phyloP scores from a whole-genome alignment of 2,797 vertebrate genomes.

The Rhynchonycteris naso region DNA sequence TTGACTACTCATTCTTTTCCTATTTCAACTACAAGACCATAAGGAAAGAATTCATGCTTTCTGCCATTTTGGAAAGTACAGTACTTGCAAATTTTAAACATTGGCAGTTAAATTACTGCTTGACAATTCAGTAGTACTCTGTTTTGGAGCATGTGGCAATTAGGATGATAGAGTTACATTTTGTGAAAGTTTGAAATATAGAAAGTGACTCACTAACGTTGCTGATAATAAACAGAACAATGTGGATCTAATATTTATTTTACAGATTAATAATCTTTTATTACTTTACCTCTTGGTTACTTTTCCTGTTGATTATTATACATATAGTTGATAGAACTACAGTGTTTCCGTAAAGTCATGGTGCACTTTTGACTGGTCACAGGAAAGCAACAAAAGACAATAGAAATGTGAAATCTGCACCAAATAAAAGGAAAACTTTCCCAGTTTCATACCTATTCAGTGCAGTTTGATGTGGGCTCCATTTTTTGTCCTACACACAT shows the following conservation, averaged over 20 bases:
- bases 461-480: no score
- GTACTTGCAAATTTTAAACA: not conserved
- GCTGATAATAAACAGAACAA: not conserved
- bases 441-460: no score
- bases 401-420: no score
- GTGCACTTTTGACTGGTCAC: no score
- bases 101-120: not conserved
- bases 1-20: constrained; percentile 6
- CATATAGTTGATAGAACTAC: not conserved
- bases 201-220: not conserved
- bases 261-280: not conserved
- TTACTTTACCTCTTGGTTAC: not conserved
- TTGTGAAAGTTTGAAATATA: not conserved
- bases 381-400: no score
- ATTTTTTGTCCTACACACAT: no score
- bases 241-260: not conserved
- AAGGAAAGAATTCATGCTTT: constrained; percentile 15
- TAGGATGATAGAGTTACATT: not conserved
- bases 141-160: not conserved
- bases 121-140: not conserved
- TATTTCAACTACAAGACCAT: not conserved
- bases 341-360: no score
- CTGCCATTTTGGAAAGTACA: constrained; percentile 18
- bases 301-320: not conserved
- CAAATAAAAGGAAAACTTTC: no score